phyloP scores from a whole-genome alignment of 2,797 vertebrate species.

The Tarsius wallacei region DNA sequence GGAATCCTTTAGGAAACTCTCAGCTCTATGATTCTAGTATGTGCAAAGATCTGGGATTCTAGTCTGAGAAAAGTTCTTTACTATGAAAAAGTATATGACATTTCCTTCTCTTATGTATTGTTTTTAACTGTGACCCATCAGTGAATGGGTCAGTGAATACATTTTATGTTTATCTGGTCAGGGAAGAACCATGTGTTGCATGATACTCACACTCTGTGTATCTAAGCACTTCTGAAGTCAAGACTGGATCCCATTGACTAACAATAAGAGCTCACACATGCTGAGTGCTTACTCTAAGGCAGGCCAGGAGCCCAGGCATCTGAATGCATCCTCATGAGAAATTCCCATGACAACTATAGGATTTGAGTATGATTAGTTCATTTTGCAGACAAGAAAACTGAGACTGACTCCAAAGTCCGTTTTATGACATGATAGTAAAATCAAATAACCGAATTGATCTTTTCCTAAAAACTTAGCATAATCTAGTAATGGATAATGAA shows the following conservation, averaged over 20 bases:
- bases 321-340: not conserved
- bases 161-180: conserved; percentile 1
- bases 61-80: not conserved
- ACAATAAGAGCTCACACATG: not conserved
- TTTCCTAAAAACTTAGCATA: conserved; percentile 6
- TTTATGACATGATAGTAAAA: not conserved
- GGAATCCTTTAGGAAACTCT: not conserved
- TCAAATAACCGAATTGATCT: conserved; percentile 26
- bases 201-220: not conserved
- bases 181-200: not conserved
- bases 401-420: not conserved
- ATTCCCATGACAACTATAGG: not conserved
- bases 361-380: not conserved
- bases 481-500: not conserved
- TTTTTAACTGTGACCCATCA: not conserved
- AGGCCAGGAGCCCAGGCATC: not conserved
- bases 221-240: not conserved
- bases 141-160: not conserved
- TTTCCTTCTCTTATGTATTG: not conserved
- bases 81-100: not conserved
- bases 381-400: not conserved
- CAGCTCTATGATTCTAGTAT: not conserved
- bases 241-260: not conserved
- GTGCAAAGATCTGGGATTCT: not conserved
- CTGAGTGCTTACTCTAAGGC: not conserved